Evolutionary conservation across 2,113 vertebrate species (phyloP), one percentile per base, ranked within the genome.

Genomic region (Chunga burmeisteri): DNA sequence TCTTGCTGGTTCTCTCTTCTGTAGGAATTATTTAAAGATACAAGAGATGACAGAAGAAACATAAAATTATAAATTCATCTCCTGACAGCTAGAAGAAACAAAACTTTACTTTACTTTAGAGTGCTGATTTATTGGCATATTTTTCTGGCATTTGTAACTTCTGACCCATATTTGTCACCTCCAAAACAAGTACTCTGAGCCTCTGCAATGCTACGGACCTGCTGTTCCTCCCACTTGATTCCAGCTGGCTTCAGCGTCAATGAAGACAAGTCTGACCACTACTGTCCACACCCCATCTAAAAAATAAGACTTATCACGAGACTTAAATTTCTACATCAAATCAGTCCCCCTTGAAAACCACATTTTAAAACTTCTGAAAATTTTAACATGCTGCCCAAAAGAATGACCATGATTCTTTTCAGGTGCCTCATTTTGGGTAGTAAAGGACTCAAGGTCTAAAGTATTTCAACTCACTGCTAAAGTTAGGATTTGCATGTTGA

Each of bases 21-120:
- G 62, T n/a, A 62, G 50, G 58, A 82, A 82, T 92, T 93, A 92
- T 87, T 94, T 87, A 80, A 82, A 82, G 63, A 88, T 42, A 65
- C 13, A 63, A 10, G 62, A 89, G 46, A 80, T 36, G 84, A 82
- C n/a, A 95, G 78, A 78, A 74, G 52, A 95, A 93, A 90, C 52
- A 68, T 25, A 74, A 80, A 85, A 63, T 36, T 71, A 79, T 50
- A 75, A 72, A 94, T 87, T 85, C 27, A 77, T 72, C 86, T 85
- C 89, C 84, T 66, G 26, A 68, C 58, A 91, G 49, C 46, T 22
- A 50, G 63, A 80, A 70, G 63, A 94, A 86, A 62, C 20, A 70
- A 75, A 86, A 30, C 19, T 59, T 85, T 23, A 65, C 19, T 59
- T 85, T 23, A 65, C 65, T 84, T 82, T 1, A 58, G 49, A 58